Evolutionary conservation across 2,888 invertebrate species (phyloP).

Genomic region (Bombylius discolor): DNA sequence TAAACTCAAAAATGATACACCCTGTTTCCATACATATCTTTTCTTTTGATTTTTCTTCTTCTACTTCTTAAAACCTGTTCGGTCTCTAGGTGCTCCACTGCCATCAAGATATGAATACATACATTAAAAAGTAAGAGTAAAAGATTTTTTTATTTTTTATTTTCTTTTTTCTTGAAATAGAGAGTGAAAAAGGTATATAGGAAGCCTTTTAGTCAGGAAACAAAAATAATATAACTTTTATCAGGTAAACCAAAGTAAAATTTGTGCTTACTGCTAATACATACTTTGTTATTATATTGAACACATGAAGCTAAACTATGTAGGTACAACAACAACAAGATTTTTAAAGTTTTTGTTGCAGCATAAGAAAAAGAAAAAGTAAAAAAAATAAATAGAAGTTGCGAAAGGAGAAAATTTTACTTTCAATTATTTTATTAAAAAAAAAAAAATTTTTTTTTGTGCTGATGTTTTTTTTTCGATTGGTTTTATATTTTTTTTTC

Average conservation of each 20-base stretch:
- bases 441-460: too few relatives aligned
- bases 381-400: conserved; percentile 3
- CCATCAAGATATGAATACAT: background rate
- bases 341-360: background rate
- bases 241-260: too few relatives aligned
- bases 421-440: conserved; percentile 27
- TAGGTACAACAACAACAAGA: too few relatives aligned
- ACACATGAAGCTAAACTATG: too few relatives aligned
- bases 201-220: background rate
- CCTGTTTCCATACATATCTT: too few relatives aligned
- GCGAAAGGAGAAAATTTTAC: conserved; percentile 33
- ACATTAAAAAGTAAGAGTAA: background rate
- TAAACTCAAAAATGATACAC: too few relatives aligned
- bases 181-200: background rate
- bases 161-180: background rate
- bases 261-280: too few relatives aligned
- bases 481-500: too few relatives aligned
- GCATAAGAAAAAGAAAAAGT: background rate
- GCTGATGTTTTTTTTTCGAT: too few relatives aligned
- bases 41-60: background rate
- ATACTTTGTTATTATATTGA: too few relatives aligned
- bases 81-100: background rate
- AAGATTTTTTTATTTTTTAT: background rate
- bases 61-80: background rate
- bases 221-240: background rate